Evolutionary conservation across 2,113 vertebrate species (phyloP).

Genomic region (Gymnobelideus leadbeateri): DNA sequence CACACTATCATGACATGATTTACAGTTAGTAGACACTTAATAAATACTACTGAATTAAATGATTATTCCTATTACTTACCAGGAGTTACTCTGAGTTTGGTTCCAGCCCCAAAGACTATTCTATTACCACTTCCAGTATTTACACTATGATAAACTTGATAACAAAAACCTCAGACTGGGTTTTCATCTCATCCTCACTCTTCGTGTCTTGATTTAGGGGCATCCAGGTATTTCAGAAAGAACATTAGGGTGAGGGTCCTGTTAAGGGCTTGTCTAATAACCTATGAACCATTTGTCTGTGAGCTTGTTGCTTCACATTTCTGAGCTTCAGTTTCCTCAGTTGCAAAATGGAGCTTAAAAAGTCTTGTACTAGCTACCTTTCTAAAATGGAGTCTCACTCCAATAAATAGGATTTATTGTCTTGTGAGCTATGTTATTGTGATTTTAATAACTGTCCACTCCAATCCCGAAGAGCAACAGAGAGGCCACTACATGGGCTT

Average conservation of each 20-base stretch:
- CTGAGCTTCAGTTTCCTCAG: neutral
- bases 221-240: neutral
- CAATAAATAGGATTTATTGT: neutral
- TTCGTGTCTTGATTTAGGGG: neutral
- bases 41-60: constrained; percentile 21
- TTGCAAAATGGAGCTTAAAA: neutral
- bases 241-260: neutral
- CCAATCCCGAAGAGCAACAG: neutral
- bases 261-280: neutral
- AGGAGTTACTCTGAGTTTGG: constrained; percentile 65
- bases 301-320: neutral
- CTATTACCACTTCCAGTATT: accelerated
- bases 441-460: neutral
- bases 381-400: neutral
- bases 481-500: neutral
- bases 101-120: constrained; percentile 69
- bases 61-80: constrained; percentile 56
- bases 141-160: neutral
- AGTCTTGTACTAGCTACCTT: neutral
- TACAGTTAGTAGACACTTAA: neutral
- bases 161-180: neutral
- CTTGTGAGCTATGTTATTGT: too few species aligned
- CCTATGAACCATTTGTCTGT: neutral
- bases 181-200: neutral
- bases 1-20: neutral